A percentile compares a stretch with the other conserved stretches of the same genome.
These are phyloP conservation scores for Heliconius hewitsoni DNA, from an alignment of 1,140 invertebrate species.

Conservation along the genomic window DNA sequence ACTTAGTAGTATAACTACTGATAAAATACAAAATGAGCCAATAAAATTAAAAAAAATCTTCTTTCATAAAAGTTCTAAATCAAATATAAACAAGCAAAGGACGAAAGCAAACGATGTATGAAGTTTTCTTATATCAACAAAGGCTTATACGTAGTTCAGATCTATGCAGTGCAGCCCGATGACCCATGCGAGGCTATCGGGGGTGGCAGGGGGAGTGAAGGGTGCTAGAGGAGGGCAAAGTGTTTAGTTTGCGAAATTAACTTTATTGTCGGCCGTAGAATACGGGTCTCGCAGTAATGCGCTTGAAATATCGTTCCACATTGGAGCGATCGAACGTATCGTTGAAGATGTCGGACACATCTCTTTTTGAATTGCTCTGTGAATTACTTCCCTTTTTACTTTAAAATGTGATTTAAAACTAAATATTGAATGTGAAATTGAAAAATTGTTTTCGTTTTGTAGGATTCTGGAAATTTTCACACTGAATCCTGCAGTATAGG, in stretches of 20 bases:
- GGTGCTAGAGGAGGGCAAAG: constrained; percentile 21
- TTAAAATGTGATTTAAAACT: constrained; percentile 1
- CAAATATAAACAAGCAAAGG: neutral
- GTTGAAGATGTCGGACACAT: constrained; percentile 27
- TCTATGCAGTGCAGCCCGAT: constrained; percentile 37
- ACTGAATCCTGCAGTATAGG: too few relatives aligned
- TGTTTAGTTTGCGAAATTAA: constrained; percentile 62
- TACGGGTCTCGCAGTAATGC: constrained; percentile 40
- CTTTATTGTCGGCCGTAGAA: constrained; percentile 52
- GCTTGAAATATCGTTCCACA: constrained; percentile 39
- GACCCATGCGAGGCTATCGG: constrained; percentile 37
- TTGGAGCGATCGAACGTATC: constrained; percentile 26
- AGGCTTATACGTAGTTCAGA: constrained; percentile 34
- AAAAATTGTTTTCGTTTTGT: neutral
- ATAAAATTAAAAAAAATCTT: neutral
- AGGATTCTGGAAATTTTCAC: neutral
- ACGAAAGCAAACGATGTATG: constrained; percentile 29
- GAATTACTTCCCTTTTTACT: constrained; percentile 16
- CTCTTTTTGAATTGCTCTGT: constrained; percentile 32
- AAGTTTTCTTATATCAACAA: constrained; percentile 38
- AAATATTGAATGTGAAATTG: constrained; percentile 15
- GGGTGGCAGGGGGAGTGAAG: neutral
- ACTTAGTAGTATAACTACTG: too few relatives aligned
- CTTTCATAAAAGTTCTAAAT: neutral
- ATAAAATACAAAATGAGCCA: neutral